Evolutionary conservation across 1,140 invertebrate species (phyloP), one percentile per base, ranked within the genome.

Genomic region (Harlomillsia oculata): DNA sequence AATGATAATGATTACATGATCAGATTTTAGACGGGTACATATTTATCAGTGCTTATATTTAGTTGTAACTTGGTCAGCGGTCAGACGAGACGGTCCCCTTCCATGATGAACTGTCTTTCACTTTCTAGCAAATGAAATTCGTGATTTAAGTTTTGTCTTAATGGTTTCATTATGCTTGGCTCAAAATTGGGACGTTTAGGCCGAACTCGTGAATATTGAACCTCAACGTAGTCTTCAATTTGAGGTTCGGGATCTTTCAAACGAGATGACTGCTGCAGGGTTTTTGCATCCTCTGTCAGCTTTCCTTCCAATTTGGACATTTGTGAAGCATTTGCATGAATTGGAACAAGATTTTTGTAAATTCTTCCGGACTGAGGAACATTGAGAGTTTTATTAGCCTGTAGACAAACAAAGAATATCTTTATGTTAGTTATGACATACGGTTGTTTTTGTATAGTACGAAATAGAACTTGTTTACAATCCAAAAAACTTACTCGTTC

Each of bases 311-410:
- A 41, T 45, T 39, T 20, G 0, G 48, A 34, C 3, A 26, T 1
- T n/a, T 50, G 40, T 9, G 39, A 48, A 1, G 29, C 39, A 18
- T 52, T 30, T 3, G 56, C 28, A 14, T 52, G 29, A 1, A 58
- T 20, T 6, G 49, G 34, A 43, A 52, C 21, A 1, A 58, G 41
- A 45, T 58, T 41, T 18, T 37, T 51, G 41, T 36, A 58, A 5
- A 58, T 34, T 45, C 37, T 43, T 20, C 11, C 13, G 0, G 23
- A 28, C 30, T 34, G 28, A 28, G 16, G 48, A 14, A 52, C 37
- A 32, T 58, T 58, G 5, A 58, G n/a, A 5, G 39, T 13, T 20
- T 23, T 49, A 13, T 48, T 44, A 29, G 56, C 56, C 56, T 58
- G 34, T 3, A 43, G 9, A 30, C 41, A 44, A 20, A 8, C 6